phyloP scores from a whole-genome alignment of 2,113 vertebrate genomes.

The Nymphicus hollandicus region DNA sequence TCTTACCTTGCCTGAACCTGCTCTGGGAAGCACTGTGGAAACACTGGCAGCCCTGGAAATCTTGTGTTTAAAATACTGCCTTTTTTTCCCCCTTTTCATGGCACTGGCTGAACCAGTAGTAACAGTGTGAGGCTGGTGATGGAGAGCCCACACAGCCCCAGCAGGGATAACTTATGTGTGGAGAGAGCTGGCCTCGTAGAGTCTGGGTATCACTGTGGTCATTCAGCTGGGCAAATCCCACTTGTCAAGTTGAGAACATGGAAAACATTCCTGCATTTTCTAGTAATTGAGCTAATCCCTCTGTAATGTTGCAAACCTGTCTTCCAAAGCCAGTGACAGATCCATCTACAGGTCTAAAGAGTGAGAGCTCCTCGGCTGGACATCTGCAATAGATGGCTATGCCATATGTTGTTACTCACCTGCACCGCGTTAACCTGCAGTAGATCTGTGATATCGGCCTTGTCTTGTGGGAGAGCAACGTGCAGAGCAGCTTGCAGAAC shows the following conservation, averaged over 20 bases:
- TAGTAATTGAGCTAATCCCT: neutral
- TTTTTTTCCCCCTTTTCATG: neutral
- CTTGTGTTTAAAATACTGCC: neutral
- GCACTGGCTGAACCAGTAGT: fast-evolving
- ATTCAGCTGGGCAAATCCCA: neutral
- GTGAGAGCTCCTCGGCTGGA: fast-evolving
- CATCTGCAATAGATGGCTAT: neutral
- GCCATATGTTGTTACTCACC: fast-evolving
- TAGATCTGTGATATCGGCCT: neutral
- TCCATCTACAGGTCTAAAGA: neutral
- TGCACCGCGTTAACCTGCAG: neutral
- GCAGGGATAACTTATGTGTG: fast-evolving
- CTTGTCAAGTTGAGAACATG: neutral
- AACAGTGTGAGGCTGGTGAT: neutral
- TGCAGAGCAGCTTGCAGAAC: neutral
- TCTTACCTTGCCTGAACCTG: neutral
- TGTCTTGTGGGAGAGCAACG: neutral
- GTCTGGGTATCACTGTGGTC: neutral
- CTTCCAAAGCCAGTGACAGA: fast-evolving
- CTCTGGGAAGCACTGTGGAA: neutral
- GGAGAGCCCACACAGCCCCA: neutral
- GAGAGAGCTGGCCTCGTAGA: neutral
- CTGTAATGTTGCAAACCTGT: neutral
- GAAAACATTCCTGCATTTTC: neutral
- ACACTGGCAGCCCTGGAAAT: neutral